phyloP scores from a whole-genome alignment of 1,140 invertebrate species.

The Drosophila sechellia region DNA sequence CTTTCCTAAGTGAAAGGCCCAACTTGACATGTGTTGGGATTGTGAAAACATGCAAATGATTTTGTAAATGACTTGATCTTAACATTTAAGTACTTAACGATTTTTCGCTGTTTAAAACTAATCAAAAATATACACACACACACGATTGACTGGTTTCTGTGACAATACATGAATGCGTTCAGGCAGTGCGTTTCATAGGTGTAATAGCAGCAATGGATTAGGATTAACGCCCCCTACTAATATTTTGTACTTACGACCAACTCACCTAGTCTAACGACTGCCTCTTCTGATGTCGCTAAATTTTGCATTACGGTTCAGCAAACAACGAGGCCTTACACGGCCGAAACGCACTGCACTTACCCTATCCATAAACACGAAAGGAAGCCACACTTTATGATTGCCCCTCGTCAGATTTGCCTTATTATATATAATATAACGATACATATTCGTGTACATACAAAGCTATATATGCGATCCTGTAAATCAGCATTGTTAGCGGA shows the following conservation, averaged over 20 bases:
- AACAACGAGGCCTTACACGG: not conserved
- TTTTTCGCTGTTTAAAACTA: constrained; percentile 28
- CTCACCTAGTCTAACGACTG: constrained; percentile 6
- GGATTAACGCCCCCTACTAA: not conserved
- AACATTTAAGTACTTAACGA: constrained; percentile 58
- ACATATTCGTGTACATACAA: constrained; percentile 26
- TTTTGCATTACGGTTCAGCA: not conserved
- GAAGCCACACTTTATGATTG: constrained; percentile 10
- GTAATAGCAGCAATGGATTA: not conserved
- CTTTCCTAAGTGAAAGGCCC: not conserved
- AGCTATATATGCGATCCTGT: constrained; percentile 29
- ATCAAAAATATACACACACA: constrained; percentile 23
- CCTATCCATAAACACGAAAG: not conserved
- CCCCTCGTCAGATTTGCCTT: constrained; percentile 76
- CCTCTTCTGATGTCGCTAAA: not conserved
- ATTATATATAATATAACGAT: constrained; percentile 76
- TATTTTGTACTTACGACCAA: constrained; percentile 2
- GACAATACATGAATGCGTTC: constrained; percentile 55
- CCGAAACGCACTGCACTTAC: constrained; percentile 15
- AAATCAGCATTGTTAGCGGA: constrained; percentile 40
- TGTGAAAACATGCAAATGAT: constrained; percentile 29
- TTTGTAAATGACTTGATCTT: constrained; percentile 65
- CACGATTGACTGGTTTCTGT: constrained; percentile 67
- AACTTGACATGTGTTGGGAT: constrained; percentile 15
- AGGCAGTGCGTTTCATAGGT: constrained; percentile 34